Evolutionary conservation across 1,140 invertebrate genomes (phyloP), one percentile per base, ranked within the genome.

Genomic region (Caenorhabditis latens): DNA sequence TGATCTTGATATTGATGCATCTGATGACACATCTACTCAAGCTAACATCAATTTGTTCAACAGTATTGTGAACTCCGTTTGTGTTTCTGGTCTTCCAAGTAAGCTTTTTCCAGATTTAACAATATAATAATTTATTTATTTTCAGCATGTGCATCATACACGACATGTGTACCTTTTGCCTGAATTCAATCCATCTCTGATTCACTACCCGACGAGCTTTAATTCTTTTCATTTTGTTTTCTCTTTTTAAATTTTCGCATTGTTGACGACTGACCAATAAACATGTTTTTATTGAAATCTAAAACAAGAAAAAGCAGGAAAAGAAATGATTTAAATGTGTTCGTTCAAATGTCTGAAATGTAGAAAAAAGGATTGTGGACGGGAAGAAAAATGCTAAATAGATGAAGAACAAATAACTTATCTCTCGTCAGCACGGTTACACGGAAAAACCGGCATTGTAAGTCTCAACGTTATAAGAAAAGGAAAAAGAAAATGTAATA

Each of bases 391-490:
- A 79, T 13, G 46, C 46, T 79, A 79, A 48, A 21, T 50, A 79
- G 2, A 79, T 7, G 24, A 50, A 50, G 1, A 48, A 71, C n/a
- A 42, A 40, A 79, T 79, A 79, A 79, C 46, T 79, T 79, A 71
- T 32, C 32, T 71, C 61, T 65, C 61, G 61, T 65, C 24, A 65
- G 61, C 61, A 65, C 61, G 61, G 61, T 42, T 71, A 79, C 46
- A 79, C 71, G 71, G 71, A 79, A 79, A 21, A 79, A 79, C 71
- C 71, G 71, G 71, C 71, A 79, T 79, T 21, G 19, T 32, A 32
- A 32, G 32, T 32, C 32, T 32, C 32, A 32, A 32, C 32, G 32
- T 32, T 32, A 32, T 32, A 32, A 32, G 32, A 32, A 32, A 32
- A 50, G 14, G 48, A 8, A 21, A 46, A 46, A 46, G 19, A 46